Base-by-base conservation (phyloP, 1,140 invertebrate genomes). In the Lerema accius region DNA sequence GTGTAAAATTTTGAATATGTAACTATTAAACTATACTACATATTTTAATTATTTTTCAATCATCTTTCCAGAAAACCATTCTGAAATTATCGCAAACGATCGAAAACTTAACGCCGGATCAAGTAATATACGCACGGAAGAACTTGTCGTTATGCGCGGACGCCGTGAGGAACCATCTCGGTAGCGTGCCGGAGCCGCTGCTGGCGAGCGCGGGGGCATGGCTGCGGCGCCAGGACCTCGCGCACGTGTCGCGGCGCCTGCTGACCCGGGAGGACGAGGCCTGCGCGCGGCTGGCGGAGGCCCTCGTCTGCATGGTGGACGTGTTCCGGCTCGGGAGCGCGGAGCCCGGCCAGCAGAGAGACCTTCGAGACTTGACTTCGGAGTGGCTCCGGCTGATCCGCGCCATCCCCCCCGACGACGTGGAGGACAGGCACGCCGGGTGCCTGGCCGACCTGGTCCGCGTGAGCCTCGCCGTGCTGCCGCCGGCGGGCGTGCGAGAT, bases 1-100 rank as follows among this genome's bases (percentile, higher is more conserved):
- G 3, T 23, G 23, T 23, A 2, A 23, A 2, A 23, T 23, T 2
- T 23, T 23, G 6, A n/a, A n/a, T n/a, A n/a, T n/a, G n/a, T n/a
- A n/a, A n/a, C n/a, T n/a, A n/a, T n/a, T n/a, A n/a, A n/a, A n/a
- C n/a, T n/a, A n/a, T n/a, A n/a, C n/a, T n/a, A n/a, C n/a, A n/a
- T n/a, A n/a, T n/a, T n/a, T n/a, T n/a, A n/a, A n/a, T n/a, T n/a
- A n/a, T n/a, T n/a, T n/a, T n/a, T n/a, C n/a, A n/a, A n/a, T n/a
- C 23, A 6, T 23, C 23, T 7, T 32, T 61, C 23, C 67, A 73
- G 71, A 45, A 63, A 55, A 51, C 64, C 0, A 3, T 62, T 26
- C 11, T 50, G 23, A 15, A 56, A 2, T 6, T 73, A 19, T 43
- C 63, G 4, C 56, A 32, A 4, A 37, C 63, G 1, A 49, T 67